Base-by-base conservation (phyloP, 2,888 invertebrate species). In the Cyclophora punctaria region DNA sequence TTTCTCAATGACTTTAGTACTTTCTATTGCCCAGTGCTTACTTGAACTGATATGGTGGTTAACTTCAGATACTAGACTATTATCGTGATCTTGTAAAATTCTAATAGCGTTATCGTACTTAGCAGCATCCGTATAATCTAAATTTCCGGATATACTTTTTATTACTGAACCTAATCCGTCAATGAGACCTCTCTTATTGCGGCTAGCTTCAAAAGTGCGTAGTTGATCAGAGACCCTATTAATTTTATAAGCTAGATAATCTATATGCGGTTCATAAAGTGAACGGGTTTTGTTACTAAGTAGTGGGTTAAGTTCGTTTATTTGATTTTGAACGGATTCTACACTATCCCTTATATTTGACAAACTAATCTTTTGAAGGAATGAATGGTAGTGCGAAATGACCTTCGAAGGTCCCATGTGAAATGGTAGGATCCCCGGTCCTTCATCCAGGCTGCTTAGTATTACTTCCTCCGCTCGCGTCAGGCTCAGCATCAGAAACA, bases 41-140 rank as follows among this genome's bases (percentile, higher is more conserved):
- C 37, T 59, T 35, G 63, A 7, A 52, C 59, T 60, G 3, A 62
- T 47, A 43, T 60, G 58, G 7, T 48, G 55, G 46, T 66, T 64
- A 41, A 59, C 53, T 50, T 60, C 59, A 3, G 47, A 44, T 7
- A 42, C 47, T 42, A 60, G 7, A 49, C 58, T 55, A 45, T 60
- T 40, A 48, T 62, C 50, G 44, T 60, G 60, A 48, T 50, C 47
- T 7, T 56, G 49, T 20, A 63, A 42, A 35, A 34, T 46, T 49
- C 57, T 56, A 20, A 64, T 55, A 40, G 61, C 62, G 34, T 59
- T 45, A 44, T 66, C 50, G 44, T 63, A 64, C 7, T 51, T 52
- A 4, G 58, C 5, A 4, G 63, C 63, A 41, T 65, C 64, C 5
- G 52, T 52, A 7, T 53, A 50, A 7, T 58, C 53, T 20, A 54